These are phyloP conservation scores for Ostrea denselamellosa DNA, from an alignment of 1,140 invertebrate species.

Conservation along the genomic window DNA sequence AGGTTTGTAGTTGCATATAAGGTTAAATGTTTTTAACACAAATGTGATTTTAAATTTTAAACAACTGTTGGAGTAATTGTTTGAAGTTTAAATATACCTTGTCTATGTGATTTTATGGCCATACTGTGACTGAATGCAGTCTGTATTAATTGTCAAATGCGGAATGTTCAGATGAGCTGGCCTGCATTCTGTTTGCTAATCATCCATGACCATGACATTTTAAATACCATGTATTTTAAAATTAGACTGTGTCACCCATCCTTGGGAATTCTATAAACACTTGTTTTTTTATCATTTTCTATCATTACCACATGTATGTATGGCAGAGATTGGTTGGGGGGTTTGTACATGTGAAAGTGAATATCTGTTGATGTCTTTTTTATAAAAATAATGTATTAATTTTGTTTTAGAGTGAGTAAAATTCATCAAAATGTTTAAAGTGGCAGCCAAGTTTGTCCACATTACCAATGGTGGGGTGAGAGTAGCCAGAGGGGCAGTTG, in stretches of 20 bases:
- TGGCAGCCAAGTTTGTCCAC: constrained; percentile 56
- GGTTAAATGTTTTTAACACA: no score
- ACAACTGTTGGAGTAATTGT: no score
- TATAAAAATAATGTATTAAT: background rate
- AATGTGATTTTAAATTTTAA: no score
- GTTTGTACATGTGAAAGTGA: background rate
- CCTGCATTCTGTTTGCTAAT: background rate
- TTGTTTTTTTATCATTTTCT: background rate
- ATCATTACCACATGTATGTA: background rate
- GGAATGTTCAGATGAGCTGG: background rate
- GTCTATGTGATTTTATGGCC: no score
- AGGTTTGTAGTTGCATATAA: no score
- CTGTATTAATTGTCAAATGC: background rate
- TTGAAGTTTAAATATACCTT: no score
- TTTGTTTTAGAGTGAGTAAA: background rate
- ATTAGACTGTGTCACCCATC: background rate
- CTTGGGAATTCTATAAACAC: background rate
- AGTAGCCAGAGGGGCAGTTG: constrained; percentile 53
- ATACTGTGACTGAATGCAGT: background rate
- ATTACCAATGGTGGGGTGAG: constrained; percentile 61
- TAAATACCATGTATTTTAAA: background rate
- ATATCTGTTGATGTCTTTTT: background rate
- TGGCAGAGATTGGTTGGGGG: background rate
- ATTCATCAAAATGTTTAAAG: constrained; percentile 49
- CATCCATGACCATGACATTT: background rate